phyloP scores from a whole-genome alignment of 2,888 invertebrate species.

The Xanthorhoe spadicearia region DNA sequence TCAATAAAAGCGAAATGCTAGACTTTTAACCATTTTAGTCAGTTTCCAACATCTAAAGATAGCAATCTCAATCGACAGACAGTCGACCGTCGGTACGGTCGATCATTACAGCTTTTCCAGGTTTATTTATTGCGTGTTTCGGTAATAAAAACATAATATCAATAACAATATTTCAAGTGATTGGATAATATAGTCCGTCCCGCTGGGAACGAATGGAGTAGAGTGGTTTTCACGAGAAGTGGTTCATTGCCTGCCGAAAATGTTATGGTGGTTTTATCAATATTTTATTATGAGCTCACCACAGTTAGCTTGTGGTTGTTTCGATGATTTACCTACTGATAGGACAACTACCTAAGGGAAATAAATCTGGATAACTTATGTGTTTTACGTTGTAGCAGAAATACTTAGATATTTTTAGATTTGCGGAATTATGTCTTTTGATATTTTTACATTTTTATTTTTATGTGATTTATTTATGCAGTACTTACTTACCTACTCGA shows the following conservation, averaged over 20 bases:
- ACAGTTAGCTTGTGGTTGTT: constrained; percentile 3
- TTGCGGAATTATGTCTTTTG: not conserved
- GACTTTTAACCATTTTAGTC: no score
- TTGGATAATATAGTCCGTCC: constrained; percentile 38
- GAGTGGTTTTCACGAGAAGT: constrained; percentile 35
- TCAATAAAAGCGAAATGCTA: no score
- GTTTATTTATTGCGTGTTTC: constrained; percentile 40
- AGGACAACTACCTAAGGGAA: not conserved
- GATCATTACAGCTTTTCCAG: constrained; percentile 35
- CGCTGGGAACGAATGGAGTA: constrained; percentile 39
- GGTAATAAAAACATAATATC: constrained; percentile 43
- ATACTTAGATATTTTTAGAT: not conserved
- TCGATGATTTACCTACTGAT: constrained; percentile 18
- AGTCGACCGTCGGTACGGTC: constrained; percentile 9
- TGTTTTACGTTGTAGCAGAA: not conserved
- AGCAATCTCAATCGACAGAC: not conserved
- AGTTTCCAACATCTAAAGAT: not conserved
- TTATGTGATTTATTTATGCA: not conserved
- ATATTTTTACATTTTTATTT: not conserved
- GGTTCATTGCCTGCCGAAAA: constrained; percentile 23
- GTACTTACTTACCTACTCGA: not conserved
- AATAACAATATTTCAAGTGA: constrained; percentile 44
- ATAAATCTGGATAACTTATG: not conserved
- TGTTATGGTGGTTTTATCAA: constrained; percentile 26
- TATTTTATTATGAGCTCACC: constrained; percentile 33